These are phyloP conservation scores for Gallinago solitaria DNA, from an alignment of 2,797 vertebrate genomes.

Conservation along the genomic window DNA sequence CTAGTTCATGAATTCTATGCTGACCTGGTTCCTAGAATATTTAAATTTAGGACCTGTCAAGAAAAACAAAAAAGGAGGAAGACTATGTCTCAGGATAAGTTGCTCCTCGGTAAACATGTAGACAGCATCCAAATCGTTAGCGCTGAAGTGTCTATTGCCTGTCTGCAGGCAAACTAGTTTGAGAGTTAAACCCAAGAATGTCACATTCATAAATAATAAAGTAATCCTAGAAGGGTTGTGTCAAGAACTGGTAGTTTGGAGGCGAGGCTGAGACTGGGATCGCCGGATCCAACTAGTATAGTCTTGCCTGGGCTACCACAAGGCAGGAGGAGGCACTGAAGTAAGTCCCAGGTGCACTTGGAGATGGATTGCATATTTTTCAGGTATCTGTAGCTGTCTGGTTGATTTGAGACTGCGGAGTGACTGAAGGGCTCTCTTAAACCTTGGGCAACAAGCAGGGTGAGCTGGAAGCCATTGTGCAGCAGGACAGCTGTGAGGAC, in stretches of 20 bases:
- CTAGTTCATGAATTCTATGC: not conserved
- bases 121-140: not conserved
- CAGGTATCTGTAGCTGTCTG: not conserved
- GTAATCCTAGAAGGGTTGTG: not conserved
- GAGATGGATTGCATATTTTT: not conserved
- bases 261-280: not conserved
- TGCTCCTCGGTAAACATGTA: not conserved
- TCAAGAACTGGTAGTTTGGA: not conserved
- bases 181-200: not conserved
- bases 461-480: too few relatives aligned
- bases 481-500: too few relatives aligned
- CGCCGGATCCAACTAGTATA: not conserved
- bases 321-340: not conserved
- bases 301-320: not conserved
- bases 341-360: not conserved
- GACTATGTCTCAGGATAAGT: not conserved
- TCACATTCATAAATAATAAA: not conserved
- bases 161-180: not conserved
- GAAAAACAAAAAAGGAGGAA: not conserved
- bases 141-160: not conserved
- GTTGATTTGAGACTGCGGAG: not conserved
- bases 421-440: not conserved
- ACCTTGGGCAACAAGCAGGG: not conserved
- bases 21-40: not conserved
- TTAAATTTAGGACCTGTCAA: not conserved